Evolutionary conservation across 2,888 invertebrate species (phyloP), one percentile per base, ranked within the genome.

Genomic region (Slavum lentiscoides): DNA sequence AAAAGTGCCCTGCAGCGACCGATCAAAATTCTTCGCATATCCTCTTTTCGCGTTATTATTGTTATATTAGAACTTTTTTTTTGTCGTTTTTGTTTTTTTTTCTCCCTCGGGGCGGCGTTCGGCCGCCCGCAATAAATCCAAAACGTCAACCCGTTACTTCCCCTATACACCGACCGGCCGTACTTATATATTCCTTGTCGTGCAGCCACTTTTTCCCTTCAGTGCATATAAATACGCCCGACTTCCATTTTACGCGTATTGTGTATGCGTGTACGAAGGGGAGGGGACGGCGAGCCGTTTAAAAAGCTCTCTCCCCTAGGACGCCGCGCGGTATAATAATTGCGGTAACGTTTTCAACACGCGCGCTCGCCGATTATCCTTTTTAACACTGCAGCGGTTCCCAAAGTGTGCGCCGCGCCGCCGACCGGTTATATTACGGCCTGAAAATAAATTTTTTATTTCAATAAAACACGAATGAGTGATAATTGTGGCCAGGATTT

Each of bases 1-100:
- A 3, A 11, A 61, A 53, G 69, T 77, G 61, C 62, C 69, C n/a
- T n/a, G n/a, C n/a, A 61, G 61, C 49, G 1, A 55, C 62, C 19
- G 69, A 69, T 69, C 77, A 37, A 62, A 77, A 62, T 77, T 77
- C 77, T 77, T 69, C 19, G 37, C 61, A 53, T 61, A 68, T 61
- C 30, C 68, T 64, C 62, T 74, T 53, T 64, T 39, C 37, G 30
- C 30, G 30, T 30, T 30, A 30, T 30, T n/a, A n/a, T 30, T 30
- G 30, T 30, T 2, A 30, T 30, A 61, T 62, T 13, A 1, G 49
- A 11, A 0, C 1, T 49, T 49, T 49, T 15, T 11, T 49, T 49
- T 15, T 11, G 7, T 49, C 13, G 11, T 49, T 13, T 11, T 49
- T 3, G 49, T 13, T 13, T 61, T n/a, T 13, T 61, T 21, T 23